These are phyloP conservation scores for Neotoxoptera formosana DNA, from an alignment of 1,140 invertebrate genomes.

Conservation along the genomic window DNA sequence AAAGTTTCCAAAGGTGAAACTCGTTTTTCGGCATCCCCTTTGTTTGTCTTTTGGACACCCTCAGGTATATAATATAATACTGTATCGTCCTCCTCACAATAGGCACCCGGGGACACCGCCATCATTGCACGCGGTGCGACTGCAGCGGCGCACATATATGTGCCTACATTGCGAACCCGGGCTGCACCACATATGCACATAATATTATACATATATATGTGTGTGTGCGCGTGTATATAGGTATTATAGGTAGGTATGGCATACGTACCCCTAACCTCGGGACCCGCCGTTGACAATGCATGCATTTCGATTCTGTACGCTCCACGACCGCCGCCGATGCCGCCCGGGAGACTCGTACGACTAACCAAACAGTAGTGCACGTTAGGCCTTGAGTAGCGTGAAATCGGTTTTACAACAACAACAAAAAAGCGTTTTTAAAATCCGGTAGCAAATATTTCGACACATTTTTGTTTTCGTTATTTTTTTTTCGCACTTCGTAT, in stretches of 20 bases:
- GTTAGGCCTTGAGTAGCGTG: slow-evolving; percentile 43
- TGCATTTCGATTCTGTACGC: slow-evolving; percentile 41
- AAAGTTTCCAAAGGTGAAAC: slow-evolving; percentile 57
- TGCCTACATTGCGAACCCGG: neutral
- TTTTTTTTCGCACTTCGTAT: neutral
- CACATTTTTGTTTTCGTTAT: slow-evolving; percentile 16
- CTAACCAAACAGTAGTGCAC: slow-evolving; percentile 22
- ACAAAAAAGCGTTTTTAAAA: slow-evolving; percentile 8
- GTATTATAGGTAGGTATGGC: neutral
- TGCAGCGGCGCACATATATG: neutral
- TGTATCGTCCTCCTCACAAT: slow-evolving; percentile 17
- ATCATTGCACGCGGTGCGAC: slow-evolving; percentile 9
- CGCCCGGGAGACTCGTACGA: neutral
- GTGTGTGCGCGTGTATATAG: neutral
- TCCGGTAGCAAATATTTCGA: slow-evolving; percentile 57
- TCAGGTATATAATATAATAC: slow-evolving; percentile 40
- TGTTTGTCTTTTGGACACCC: slow-evolving; percentile 54
- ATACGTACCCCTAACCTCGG: slow-evolving; percentile 20
- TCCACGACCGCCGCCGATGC: neutral
- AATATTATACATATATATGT: neutral
- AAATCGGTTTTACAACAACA: slow-evolving; percentile 36
- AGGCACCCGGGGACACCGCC: slow-evolving; percentile 44
- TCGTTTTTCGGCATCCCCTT: slow-evolving; percentile 57
- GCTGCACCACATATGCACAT: neutral
- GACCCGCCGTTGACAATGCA: slow-evolving; percentile 37